Base-by-base conservation (phyloP, 2,888 invertebrate genomes). In the Incurvaria masculella region DNA sequence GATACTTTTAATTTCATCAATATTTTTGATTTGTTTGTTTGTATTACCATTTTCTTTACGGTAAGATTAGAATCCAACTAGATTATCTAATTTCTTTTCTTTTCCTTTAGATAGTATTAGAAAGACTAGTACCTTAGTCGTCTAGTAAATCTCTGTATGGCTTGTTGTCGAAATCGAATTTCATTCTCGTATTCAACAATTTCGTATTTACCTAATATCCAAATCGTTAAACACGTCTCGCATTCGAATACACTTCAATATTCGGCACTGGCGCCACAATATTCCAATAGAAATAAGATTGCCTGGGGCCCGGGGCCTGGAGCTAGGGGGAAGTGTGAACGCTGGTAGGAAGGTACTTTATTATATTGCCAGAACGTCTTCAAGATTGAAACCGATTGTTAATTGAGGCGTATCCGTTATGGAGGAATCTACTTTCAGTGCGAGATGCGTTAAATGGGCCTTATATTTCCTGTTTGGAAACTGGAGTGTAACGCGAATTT, bases 341-440 rank as follows among this genome's bases (percentile, higher is more conserved):
- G 33, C 33, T 33, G 5, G n/a, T 33, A 8, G 68, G 48, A 70
- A 64, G 72, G 68, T 64, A 69, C 71, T 75, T 75, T 75, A 73
- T 75, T 74, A 73, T 64, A 62, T 66, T 51, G 51, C 66, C 69
- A 61, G 69, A 70, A 72, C 72, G 75, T 75, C 74, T 73, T 74
- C 73, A 63, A 74, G 75, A 76, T 75, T 75, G 75, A 75, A 75
- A 74, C 73, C 78, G 69, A 74, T 75, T 76, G 78, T 78, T 76
- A 78, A 76, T 78, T 76, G 78, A 78, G 78, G 72, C 69, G 72
- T 78, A 76, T 78, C 78, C 76, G 72, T 73, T 76, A 75, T 72
- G 75, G 73, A 74, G 69, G 70, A 70, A 72, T 70, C 70, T 68
- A 46, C 46, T 39, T 68, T 68, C 44, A 23, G 65, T 65, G 64